Evolutionary conservation across 2,888 invertebrate genomes (phyloP), one percentile per base, ranked within the genome.

Genomic region (Meiosimyza platycephala): DNA sequence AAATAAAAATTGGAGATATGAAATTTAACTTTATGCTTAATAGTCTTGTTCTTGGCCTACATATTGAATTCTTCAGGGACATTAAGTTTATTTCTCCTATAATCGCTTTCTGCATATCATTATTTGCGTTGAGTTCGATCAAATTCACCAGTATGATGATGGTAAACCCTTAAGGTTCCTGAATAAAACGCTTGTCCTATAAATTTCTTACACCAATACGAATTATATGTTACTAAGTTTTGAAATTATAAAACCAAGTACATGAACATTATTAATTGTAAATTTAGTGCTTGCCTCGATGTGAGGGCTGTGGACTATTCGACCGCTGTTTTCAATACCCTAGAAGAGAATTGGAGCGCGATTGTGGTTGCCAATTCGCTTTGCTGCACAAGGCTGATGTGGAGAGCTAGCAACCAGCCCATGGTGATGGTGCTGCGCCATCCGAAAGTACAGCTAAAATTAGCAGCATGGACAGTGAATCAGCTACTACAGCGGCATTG

Each of bases 331-430:
- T 95, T 92, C 93, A 93, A 89, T 93, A 93, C 88, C 93, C 93
- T 80, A 90, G 93, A 83, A 91, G 93, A 86, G 89, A 90, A 80
- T 79, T 85, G 82, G 91, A 91, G 79, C 92, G 95, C 86, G 95
- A 95, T 88, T 95, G 95, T 88, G 94, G 94, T 89, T 95, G 95
- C 90, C 94, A 95, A 89, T 95, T 95, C 89, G 95, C 95, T 84
- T 90, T 95, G 85, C 92, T 95, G 85, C 95, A 95, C 89, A 93
- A 95, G 86, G 95, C 92, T 82, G 93, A 92, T 85, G 92, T 92
- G 88, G 84, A 89, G 84, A 90, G 91, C 91, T 90, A 91, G 88
- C 88, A 88, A 84, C 86, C 84, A 84, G 84, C 82, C 77, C 83
- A 82, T 75, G 79, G 81, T 64, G 81, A 80, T 77, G 81, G 78